phyloP scores from a whole-genome alignment of 2,113 vertebrate species.

The Sciurus niger region DNA sequence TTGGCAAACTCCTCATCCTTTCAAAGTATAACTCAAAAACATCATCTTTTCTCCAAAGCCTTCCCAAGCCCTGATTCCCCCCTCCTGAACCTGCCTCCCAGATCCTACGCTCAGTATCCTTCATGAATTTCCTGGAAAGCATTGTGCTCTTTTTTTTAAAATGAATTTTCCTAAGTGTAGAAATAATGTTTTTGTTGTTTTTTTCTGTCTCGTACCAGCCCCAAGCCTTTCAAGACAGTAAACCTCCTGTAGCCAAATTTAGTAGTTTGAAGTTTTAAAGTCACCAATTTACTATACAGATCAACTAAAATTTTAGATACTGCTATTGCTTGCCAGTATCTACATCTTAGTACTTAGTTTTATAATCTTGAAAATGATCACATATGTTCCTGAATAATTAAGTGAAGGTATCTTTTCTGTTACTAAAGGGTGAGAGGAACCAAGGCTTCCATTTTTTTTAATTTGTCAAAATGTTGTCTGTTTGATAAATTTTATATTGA shows the following conservation, averaged over 20 bases:
- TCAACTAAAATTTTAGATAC: neutral
- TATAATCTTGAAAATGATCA: conserved; percentile 14
- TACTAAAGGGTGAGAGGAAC: neutral
- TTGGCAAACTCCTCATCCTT: neutral
- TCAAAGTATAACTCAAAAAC: neutral
- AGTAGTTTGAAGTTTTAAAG: neutral
- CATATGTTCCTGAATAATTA: conserved; percentile 36
- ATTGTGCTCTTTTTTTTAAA: neutral
- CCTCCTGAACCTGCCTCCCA: neutral
- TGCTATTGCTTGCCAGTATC: neutral
- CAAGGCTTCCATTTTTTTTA: neutral
- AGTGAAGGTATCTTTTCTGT: conserved; percentile 31
- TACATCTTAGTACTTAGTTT: neutral
- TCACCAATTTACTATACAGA: neutral
- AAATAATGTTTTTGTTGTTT: conserved; percentile 21
- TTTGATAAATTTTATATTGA: conserved; percentile 55
- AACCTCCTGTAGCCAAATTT: neutral
- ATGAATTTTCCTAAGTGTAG: neutral
- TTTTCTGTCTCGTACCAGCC: neutral
- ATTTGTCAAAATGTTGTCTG: conserved; percentile 23
- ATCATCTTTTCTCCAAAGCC: neutral
- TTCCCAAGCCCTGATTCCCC: neutral
- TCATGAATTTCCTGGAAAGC: neutral
- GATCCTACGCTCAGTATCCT: neutral
- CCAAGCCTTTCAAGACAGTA: neutral